Base-by-base conservation (phyloP, 2,113 vertebrate genomes). In the Manacus vitellinus region DNA sequence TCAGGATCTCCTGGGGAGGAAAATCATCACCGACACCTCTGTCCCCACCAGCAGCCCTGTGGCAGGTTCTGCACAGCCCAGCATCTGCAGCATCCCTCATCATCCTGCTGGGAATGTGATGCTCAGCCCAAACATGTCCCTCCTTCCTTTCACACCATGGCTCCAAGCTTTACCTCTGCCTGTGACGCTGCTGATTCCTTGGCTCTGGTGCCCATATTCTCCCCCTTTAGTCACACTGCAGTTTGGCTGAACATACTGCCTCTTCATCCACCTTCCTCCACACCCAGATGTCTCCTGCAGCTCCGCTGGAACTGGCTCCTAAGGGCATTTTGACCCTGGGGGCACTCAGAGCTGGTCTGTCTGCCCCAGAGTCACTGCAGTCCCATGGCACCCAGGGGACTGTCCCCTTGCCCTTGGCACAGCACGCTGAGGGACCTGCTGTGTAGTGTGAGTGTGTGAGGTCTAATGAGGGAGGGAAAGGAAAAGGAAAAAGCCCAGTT, bases 291-390 rank as follows among this genome's bases (percentile, higher is more conserved):
- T 56, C 71, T 82, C 28, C 75, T 41, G 58, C 1, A 2, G 62
- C 85, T 90, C 66, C 37, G 43, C 66, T 4, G 44, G 58, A 56
- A 3, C 44, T 47, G 7, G 7, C 17, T 62, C 33, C 56, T 3
- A 0, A 2, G 79, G 87, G 68, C 54, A 52, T 37, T 55, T 63
- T 0, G 0, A 52, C 25, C 56, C 28, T 5, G 4, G 1, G 21
- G 63, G 71, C 43, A 71, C 31, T 17, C 67, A 2, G 68, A 59
- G 59, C 43, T 28, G 73, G 27, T 59, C 2, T n/a, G 62, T 82
- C 43, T 67, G 70, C 47, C 46, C 33, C 10, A 3, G 43, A 12
- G 25, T 28, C 44, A 10, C 61, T 20, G 56, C 43, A 46, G 59
- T 27, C 81, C 59, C 5, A 1, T 5, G 55, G 37, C 43, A 41